Base-by-base conservation (phyloP, 2,113 vertebrate species). In the Mellivora capensis region DNA sequence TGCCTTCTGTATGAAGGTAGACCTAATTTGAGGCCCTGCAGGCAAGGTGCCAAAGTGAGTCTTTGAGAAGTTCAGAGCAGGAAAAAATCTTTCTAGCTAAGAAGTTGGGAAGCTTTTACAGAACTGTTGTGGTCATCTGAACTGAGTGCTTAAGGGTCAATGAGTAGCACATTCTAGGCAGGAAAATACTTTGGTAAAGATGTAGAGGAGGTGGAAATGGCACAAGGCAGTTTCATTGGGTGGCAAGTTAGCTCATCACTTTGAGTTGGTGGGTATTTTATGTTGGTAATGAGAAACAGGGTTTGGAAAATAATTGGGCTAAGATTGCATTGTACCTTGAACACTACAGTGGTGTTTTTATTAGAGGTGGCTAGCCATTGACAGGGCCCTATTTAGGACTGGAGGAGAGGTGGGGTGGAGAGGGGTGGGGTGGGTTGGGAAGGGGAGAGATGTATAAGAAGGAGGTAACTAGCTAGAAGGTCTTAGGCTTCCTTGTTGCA, bases 161-260 rank as follows among this genome's bases (percentile, higher is more conserved):
- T 69, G 61, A 93, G n/a, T 76, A 52, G 17, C 25, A 88, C 31
- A 47, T 91, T 97, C 34, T 39, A 61, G 39, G 39, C 34, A 81
- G 67, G 79, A 84, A 90, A 93, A 64, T 49, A 84, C 37, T 91
- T 92, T 37, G 39, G 64, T 90, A 69, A 89, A 85, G 37, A 77
- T 71, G 2, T 77, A 69, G 57, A 87, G 74, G 57, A 87, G 74
- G 39, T 61, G 39, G 59, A 92, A 88, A 37, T 88, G 39, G 59
- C 49, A 37, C 18, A 88, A 79, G 83, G 21, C 54, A 90, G 4
- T 90, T 93, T 96, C 39, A 64, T 18, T 81, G 39, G 27, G 47
- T 90, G 37, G 62, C 44, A 86, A 84, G 82, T 91, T 91, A 92
- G 82, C 34, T 71, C 52, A 31, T 91, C 21, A 85, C 44, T 96